A percentile compares a stretch with the other conserved stretches of the same genome.
Evolutionary conservation across 2,888 invertebrate genomes (phyloP).

Genomic region (Plagodis dolabraria): DNA sequence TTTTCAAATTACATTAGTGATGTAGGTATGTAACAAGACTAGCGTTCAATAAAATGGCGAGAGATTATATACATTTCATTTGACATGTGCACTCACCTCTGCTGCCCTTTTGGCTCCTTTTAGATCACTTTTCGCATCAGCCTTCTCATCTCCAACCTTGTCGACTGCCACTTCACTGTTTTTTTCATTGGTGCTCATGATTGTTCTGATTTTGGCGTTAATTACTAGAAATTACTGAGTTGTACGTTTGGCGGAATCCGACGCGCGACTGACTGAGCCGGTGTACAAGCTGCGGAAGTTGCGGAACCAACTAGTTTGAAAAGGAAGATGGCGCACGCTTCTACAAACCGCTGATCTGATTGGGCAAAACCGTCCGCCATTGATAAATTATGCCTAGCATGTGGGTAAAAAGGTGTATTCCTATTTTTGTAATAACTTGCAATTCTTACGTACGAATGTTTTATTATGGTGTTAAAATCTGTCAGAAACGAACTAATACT

Average conservation of each 20-base stretch:
- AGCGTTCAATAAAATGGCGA: slow-evolving; percentile 83
- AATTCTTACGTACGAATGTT: slow-evolving; percentile 15
- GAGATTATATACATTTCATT: slow-evolving; percentile 75
- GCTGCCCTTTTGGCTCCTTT: slow-evolving; percentile 95
- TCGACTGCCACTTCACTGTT: slow-evolving; percentile 94
- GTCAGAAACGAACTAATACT: slow-evolving; percentile 13
- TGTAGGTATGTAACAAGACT: slow-evolving; percentile 43
- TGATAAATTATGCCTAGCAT: slow-evolving; percentile 69
- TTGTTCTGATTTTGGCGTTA: slow-evolving; percentile 77
- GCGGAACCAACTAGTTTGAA: slow-evolving; percentile 88
- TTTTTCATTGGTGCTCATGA: slow-evolving; percentile 88
- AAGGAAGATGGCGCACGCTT: slow-evolving; percentile 92
- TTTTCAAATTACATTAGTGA: slow-evolving; percentile 39
- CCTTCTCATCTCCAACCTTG: slow-evolving; percentile 92
- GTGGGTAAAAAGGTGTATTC: slow-evolving; percentile 58
- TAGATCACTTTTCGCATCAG: slow-evolving; percentile 90
- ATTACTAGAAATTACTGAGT: slow-evolving; percentile 69
- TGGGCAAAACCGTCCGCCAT: slow-evolving; percentile 71
- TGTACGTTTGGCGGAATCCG: slow-evolving; percentile 85
- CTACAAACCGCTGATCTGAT: slow-evolving; percentile 66
- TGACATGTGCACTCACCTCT: slow-evolving; percentile 90
- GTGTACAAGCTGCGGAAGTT: slow-evolving; percentile 84
- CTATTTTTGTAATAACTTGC: slow-evolving; percentile 38
- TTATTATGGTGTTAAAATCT: slow-evolving; percentile 53
- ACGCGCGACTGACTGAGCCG: slow-evolving; percentile 88